Conservation (phyloP, 2,888 invertebrate species). For the Diplolepis rosae region DNA sequence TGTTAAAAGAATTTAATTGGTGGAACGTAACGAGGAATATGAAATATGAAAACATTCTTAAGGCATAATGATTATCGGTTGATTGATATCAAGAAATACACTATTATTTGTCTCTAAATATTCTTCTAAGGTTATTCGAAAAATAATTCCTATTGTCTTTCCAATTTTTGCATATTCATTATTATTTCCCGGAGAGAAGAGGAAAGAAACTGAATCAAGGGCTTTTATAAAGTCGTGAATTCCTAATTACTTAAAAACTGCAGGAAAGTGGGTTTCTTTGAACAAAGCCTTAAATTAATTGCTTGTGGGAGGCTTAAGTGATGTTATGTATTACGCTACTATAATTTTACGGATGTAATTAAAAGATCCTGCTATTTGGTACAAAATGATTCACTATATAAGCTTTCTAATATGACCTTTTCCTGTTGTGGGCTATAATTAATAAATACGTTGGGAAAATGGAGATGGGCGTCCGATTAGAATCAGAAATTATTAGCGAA, state of each 20-base stretch:
- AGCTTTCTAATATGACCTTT: conserved; percentile 22
- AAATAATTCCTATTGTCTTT: too few relatives aligned
- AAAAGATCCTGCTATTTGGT: conserved; percentile 3
- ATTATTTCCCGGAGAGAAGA: too few relatives aligned
- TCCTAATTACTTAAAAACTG: conserved; percentile 6
- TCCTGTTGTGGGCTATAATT: background rate
- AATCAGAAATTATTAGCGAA: background rate
- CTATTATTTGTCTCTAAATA: background rate
- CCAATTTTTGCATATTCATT: too few relatives aligned
- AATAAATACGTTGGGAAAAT: background rate
- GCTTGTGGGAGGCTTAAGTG: conserved; percentile 21
- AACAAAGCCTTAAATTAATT: conserved; percentile 22
- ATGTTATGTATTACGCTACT: background rate
- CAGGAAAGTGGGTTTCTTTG: conserved; percentile 8
- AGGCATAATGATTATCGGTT: conserved; percentile 20
- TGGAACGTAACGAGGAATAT: conserved; percentile 11
- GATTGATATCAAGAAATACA: background rate
- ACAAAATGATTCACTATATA: background rate
- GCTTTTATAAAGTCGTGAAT: background rate
- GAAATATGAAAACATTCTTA: conserved; percentile 19
- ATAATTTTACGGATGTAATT: conserved; percentile 20
- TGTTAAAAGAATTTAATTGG: conserved; percentile 18
- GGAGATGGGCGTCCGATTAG: background rate
- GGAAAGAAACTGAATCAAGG: background rate
- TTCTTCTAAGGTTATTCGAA: too few relatives aligned